phyloP scores from a whole-genome alignment of 2,888 invertebrate genomes.

The Xanthostigma xanthostigma region DNA sequence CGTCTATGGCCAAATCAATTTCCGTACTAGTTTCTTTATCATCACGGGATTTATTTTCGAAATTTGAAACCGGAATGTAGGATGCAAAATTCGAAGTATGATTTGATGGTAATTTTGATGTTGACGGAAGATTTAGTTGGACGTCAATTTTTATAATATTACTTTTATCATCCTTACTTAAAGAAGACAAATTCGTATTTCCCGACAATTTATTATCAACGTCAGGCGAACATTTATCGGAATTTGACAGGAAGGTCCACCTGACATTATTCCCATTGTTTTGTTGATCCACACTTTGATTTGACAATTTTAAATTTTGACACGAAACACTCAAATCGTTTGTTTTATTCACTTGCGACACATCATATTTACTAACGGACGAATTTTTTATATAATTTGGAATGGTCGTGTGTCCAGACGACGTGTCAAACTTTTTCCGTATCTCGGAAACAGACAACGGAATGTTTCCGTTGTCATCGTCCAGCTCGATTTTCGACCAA shows the following conservation, averaged over 20 bases:
- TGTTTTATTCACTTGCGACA: conserved; percentile 27
- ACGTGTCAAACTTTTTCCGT: conserved; percentile 37
- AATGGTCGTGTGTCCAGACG: conserved; percentile 33
- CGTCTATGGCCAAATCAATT: conserved; percentile 12
- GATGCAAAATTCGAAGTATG: conserved; percentile 45
- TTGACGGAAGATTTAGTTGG: background rate
- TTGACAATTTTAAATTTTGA: conserved; percentile 7
- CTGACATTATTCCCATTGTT: conserved; percentile 5
- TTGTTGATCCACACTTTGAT: conserved; percentile 1
- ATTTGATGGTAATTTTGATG: conserved; percentile 18
- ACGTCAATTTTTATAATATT: too few species aligned
- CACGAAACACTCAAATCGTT: conserved; percentile 20
- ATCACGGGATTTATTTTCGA: conserved; percentile 13
- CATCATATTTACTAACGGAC: conserved; percentile 24
- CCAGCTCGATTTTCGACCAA: conserved; percentile 25
- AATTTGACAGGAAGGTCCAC: conserved; percentile 1
- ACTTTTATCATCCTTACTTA: too few species aligned
- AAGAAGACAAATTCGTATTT: too few species aligned
- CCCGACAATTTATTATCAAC: background rate
- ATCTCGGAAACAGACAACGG: conserved; percentile 42
- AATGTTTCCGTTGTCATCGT: conserved; percentile 43
- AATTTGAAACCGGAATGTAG: conserved; percentile 40
- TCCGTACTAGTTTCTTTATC: background rate
- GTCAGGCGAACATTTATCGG: background rate
- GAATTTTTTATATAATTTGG: conserved; percentile 17